Base-by-base conservation (phyloP, 2,888 invertebrate genomes). In the Pediacus dermestoides region DNA sequence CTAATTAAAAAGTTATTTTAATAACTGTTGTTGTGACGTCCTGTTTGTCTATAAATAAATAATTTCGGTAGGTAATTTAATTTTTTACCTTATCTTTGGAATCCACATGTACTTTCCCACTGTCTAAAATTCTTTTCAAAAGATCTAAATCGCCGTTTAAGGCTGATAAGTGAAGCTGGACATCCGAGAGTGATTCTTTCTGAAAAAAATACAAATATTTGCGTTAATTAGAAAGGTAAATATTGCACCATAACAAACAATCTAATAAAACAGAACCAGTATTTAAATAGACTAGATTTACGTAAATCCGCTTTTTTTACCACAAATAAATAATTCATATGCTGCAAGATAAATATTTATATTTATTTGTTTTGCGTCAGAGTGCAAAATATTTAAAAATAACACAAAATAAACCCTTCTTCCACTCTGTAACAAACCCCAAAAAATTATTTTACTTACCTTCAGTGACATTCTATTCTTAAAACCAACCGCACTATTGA, bases 161-260 rank as follows among this genome's bases (percentile, higher is more conserved):
- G 12, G 94, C 90, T 30, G 93, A 90, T 67, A 90, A 73, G 74
- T 95, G 94, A 62, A 95, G 78, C 72, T 91, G 88, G 60, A 91
- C 88, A 70, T 94, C 93, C 42, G 88, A 88, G 26, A 88, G 85
- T 18, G 92, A 89, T 74, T 93, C 93, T 73, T 92, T 92, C 92
- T 90, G 77, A 45, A 56, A 55, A 46, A 46, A 34, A 43, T 32
- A 28, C 2, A 21, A 16, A 16, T 31, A 21, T 11, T n/a, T n/a
- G n/a, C n/a, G n/a, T n/a, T n/a, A n/a, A n/a, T n/a, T n/a, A 18
- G 28, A 28, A 23, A 39, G 33, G 11, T n/a, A 22, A 21, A n/a
- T 4, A 18, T 8, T 16, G 16, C 3, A 16, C 14, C 4, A 23
- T 18, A 9, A 12, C 2, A 13, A 16, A 13, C 8, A 1, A 33